A percentile compares a stretch with the other conserved stretches of the same genome.
Evolutionary conservation across 2,113 vertebrate species (phyloP).

Genomic region (Calidris pygmaea): DNA sequence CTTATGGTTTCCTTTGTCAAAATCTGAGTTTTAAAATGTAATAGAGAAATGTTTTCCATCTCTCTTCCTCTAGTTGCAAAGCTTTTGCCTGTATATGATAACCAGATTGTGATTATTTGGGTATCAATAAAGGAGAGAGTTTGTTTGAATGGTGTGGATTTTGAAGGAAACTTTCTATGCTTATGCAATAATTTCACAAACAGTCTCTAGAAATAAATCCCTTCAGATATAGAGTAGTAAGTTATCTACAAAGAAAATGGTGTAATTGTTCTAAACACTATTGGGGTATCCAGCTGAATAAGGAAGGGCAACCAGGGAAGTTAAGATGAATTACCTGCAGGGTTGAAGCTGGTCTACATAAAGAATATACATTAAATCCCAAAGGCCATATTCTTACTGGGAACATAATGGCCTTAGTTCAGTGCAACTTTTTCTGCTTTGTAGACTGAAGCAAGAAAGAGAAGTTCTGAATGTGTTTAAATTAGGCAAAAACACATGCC

Average conservation of each 20-base stretch:
- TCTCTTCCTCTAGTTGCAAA: neutral
- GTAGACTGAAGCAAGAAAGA: neutral
- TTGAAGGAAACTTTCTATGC: neutral
- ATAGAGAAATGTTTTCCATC: neutral
- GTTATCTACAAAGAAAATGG: neutral
- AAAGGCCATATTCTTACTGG: neutral
- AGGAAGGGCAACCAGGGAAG: neutral
- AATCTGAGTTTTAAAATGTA: neutral
- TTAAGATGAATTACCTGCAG: neutral
- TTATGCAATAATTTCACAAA: neutral
- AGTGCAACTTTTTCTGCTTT: neutral
- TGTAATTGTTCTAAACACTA: neutral
- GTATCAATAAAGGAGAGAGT: neutral
- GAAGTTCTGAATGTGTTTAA: neutral
- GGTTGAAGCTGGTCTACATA: neutral
- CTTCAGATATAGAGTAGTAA: neutral
- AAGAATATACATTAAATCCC: neutral
- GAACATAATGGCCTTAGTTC: neutral
- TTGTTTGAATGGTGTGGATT: neutral
- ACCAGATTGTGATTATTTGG: neutral
- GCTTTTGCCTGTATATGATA: neutral
- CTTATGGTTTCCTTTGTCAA: neutral
- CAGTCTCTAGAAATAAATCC: neutral
- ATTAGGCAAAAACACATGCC: fast-evolving
- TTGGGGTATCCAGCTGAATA: neutral